phyloP scores from a whole-genome alignment of 2,888 invertebrate species.

The Hesperia comma region DNA sequence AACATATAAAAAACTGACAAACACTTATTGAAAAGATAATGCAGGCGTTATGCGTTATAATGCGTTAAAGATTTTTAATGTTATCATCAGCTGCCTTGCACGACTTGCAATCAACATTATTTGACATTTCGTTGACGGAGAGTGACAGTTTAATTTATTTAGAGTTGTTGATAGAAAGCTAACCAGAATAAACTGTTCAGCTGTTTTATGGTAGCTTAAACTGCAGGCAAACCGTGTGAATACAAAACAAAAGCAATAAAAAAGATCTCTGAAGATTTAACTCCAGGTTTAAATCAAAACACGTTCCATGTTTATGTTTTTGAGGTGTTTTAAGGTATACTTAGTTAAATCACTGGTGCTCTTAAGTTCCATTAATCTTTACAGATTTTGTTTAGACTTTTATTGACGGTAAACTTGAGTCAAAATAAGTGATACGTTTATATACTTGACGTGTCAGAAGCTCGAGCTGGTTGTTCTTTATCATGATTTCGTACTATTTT shows the following conservation, averaged over 20 bases:
- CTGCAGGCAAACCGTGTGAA: slow-evolving; percentile 1
- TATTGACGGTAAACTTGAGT: background rate
- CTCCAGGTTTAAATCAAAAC: slow-evolving; percentile 10
- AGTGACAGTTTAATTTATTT: too few relatives aligned
- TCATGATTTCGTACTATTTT: too few relatives aligned
- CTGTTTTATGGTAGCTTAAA: background rate
- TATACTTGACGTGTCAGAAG: too few relatives aligned
- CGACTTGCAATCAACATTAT: too few relatives aligned
- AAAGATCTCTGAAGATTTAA: slow-evolving; percentile 5
- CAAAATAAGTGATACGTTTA: background rate
- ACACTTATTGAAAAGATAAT: too few relatives aligned
- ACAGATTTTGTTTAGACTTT: background rate
- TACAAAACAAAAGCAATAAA: slow-evolving; percentile 7
- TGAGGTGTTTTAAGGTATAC: background rate
- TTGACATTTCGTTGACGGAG: too few relatives aligned
- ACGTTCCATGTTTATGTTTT: slow-evolving; percentile 4
- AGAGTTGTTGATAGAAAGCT: too few relatives aligned
- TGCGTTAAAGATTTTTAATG: too few relatives aligned
- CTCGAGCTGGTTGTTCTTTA: too few relatives aligned
- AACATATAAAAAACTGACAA: background rate
- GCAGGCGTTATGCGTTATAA: too few relatives aligned
- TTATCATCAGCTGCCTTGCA: too few relatives aligned
- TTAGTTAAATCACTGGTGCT: background rate
- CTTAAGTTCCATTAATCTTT: background rate
- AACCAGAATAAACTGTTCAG: background rate